Conservation (phyloP, 2,888 invertebrate species). For the Graphium colonna region DNA sequence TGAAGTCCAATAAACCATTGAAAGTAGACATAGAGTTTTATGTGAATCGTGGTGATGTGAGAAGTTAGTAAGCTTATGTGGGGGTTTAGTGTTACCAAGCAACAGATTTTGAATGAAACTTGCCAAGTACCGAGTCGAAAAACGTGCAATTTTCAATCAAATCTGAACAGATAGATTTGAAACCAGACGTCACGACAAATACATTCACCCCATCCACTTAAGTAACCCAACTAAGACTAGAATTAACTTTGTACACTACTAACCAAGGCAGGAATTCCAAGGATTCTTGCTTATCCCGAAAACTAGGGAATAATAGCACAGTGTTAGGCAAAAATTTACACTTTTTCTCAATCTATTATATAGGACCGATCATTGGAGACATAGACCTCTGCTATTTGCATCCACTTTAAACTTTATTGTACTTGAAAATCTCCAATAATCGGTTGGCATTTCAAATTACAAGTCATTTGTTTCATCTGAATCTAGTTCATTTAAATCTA, state of each 20-base stretch:
- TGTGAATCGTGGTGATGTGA: slow-evolving; percentile 53
- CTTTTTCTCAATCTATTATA: slow-evolving; percentile 3
- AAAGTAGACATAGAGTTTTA: slow-evolving; percentile 43
- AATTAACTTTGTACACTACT: slow-evolving; percentile 79
- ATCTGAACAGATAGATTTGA: slow-evolving; percentile 27
- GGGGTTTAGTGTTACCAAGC: slow-evolving; percentile 21
- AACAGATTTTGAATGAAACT: slow-evolving; percentile 27
- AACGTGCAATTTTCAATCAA: slow-evolving; percentile 31
- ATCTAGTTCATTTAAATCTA: neutral
- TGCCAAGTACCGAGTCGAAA: slow-evolving; percentile 25
- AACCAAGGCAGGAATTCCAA: slow-evolving; percentile 90
- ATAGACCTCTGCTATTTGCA: no score
- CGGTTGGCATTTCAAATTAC: no score
- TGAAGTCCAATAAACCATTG: slow-evolving; percentile 74
- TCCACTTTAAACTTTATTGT: no score
- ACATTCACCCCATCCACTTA: slow-evolving; percentile 27
- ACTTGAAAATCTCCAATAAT: no score
- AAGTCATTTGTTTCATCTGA: neutral
- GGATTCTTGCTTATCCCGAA: slow-evolving; percentile 88
- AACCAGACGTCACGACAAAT: slow-evolving; percentile 19
- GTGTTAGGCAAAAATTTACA: slow-evolving; percentile 43
- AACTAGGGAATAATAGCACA: slow-evolving; percentile 82
- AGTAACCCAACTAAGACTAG: slow-evolving; percentile 50
- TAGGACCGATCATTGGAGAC: slow-evolving; percentile 10
- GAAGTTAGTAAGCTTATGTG: slow-evolving; percentile 66